Evolutionary conservation across 1,140 invertebrate genomes (phyloP).

Genomic region (Drosophila seguyi): DNA sequence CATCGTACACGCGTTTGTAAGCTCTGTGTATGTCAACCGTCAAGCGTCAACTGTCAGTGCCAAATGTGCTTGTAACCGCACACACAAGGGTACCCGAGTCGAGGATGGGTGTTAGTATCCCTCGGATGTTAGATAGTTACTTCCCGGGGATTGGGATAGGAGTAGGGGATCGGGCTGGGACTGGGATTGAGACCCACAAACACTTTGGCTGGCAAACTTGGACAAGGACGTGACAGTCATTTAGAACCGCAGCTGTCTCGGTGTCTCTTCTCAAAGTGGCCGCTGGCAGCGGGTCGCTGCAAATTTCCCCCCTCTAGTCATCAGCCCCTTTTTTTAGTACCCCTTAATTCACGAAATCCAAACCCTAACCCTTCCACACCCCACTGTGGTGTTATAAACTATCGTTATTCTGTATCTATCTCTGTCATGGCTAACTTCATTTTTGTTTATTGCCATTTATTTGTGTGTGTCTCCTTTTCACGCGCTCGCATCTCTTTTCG

Average conservation of each 20-base stretch:
- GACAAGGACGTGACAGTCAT: slow-evolving; percentile 83
- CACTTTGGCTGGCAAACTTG: slow-evolving; percentile 62
- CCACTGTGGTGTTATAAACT: slow-evolving; percentile 52
- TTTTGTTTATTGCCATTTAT: slow-evolving; percentile 80
- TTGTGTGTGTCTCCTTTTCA: slow-evolving; percentile 68
- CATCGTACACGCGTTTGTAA: slow-evolving; percentile 19
- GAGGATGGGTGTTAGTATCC: slow-evolving; percentile 23
- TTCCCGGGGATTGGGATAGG: background rate
- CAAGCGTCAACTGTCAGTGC: slow-evolving; percentile 84
- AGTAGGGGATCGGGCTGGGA: slow-evolving; percentile 5
- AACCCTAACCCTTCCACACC: background rate
- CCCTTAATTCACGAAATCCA: slow-evolving; percentile 7
- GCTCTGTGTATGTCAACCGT: slow-evolving; percentile 73
- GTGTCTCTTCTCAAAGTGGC: slow-evolving; percentile 70
- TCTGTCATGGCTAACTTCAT: slow-evolving; percentile 81
- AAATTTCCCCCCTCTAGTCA: background rate
- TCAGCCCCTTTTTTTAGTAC: background rate
- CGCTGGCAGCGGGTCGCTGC: slow-evolving; percentile 30
- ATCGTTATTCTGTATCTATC: slow-evolving; percentile 76
- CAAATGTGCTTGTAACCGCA: slow-evolving; percentile 84
- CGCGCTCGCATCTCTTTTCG: slow-evolving; percentile 65
- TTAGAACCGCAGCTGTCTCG: slow-evolving; percentile 74
- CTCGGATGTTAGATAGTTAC: slow-evolving; percentile 25
- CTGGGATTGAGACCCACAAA: slow-evolving; percentile 42
- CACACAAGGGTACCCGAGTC: slow-evolving; percentile 50